phyloP scores from a whole-genome alignment of 2,113 vertebrate genomes.

The Halcyon malimbica region DNA sequence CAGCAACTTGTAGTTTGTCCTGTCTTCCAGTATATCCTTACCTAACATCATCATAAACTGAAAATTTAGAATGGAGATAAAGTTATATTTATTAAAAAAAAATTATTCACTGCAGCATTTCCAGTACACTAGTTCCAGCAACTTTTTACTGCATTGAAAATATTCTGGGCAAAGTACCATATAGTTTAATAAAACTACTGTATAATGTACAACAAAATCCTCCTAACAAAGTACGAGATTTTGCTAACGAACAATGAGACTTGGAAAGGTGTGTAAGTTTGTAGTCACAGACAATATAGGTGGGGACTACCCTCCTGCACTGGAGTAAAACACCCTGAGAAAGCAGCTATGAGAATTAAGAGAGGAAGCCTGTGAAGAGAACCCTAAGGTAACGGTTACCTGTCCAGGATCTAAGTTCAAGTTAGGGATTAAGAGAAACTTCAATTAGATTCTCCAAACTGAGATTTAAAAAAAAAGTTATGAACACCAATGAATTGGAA shows the following conservation, averaged over 20 bases:
- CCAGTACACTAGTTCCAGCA: not conserved
- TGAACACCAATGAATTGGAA: not conserved
- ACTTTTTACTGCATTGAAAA: not conserved
- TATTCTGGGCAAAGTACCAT: not conserved
- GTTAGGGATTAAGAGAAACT: not conserved
- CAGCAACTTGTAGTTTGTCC: not conserved
- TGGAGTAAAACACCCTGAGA: not conserved
- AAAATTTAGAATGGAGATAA: not conserved
- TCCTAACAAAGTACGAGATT: too few relatives aligned
- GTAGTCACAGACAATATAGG: accelerated
- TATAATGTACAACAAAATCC: not conserved
- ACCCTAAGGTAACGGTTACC: not conserved
- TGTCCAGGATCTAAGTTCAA: not conserved
- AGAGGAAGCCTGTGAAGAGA: not conserved
- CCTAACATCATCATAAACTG: not conserved
- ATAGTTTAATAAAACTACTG: not conserved
- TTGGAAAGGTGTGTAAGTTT: not conserved
- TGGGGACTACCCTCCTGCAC: not conserved
- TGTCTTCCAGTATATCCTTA: not conserved
- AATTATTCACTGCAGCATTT: not conserved
- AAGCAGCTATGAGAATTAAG: not conserved
- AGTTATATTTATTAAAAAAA: not conserved
- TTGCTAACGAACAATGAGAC: not conserved
- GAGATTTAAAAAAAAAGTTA: not conserved
- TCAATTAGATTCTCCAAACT: not conserved